Base-by-base conservation (phyloP, 2,888 invertebrate genomes). In the Drosophila nr. medialis region DNA sequence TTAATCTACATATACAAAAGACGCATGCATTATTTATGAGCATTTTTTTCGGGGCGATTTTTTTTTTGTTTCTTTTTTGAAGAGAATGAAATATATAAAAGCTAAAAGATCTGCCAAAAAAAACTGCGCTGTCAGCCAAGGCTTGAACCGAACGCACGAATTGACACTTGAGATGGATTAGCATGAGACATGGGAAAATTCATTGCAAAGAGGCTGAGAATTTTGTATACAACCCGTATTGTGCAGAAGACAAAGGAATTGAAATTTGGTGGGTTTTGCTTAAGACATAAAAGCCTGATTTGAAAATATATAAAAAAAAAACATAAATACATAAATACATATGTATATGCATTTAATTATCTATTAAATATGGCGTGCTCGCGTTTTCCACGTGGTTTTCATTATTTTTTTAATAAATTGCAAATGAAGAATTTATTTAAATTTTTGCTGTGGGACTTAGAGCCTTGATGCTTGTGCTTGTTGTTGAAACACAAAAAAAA, bases 121-220 rank as follows among this genome's bases (percentile, higher is more conserved):
- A 7, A 86, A 77, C 75, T 85, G 90, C 86, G 72, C 78, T 77
- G 80, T 90, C 88, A 90, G 86, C 88, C 13, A 13, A 11, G 27
- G 27, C 75, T 78, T 68, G 53, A 79, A 79, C 74, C 67, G 60
- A 73, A 85, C 75, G 80, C 86, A 82, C 76, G 90, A 86, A 90
- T 85, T 90, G 88, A 85, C 86, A 86, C 89, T 90, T 88, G 83
- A 85, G 80, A 82, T 88, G 88, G 80, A 85, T 90, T 88, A 85
- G 77, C 77, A 80, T 76, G 76, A 75, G 75, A 69, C 70, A 72
- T 55, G 56, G 56, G 30, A 59, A 61, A 77, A 59, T 58, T 42
- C 32, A 18, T 38, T 7, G 11, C 21, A 21, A 21, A 42, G 13
- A 38, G 11, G 15, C 27, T 34, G 24, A 55, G 29, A 36, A 18